These are phyloP conservation scores for Antrozous pallidus DNA, from an alignment of 2,797 vertebrate species.

Conservation along the genomic window DNA sequence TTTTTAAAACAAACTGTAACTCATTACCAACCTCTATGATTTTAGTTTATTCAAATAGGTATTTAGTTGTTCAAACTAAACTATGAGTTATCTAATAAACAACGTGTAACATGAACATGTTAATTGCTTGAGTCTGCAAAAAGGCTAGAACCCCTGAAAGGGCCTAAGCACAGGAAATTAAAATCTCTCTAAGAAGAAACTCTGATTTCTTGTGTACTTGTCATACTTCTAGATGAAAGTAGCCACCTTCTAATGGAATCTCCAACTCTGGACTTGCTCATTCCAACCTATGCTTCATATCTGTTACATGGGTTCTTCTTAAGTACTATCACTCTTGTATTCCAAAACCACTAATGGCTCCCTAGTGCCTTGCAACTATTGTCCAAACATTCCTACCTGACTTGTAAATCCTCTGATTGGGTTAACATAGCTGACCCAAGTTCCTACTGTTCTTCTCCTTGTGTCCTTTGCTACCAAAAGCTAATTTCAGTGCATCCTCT, in stretches of 20 bases:
- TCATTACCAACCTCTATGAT: conserved; percentile 27
- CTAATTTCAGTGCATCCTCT: neutral
- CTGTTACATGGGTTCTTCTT: neutral
- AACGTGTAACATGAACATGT: neutral
- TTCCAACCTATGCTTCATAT: neutral
- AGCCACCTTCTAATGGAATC: neutral
- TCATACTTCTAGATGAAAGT: neutral
- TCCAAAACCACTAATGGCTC: neutral
- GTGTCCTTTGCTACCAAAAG: neutral
- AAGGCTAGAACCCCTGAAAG: conserved; percentile 2
- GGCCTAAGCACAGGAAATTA: neutral
- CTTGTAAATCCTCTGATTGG: neutral
- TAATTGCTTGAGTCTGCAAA: conserved; percentile 24
- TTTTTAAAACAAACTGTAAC: conserved; percentile 59
- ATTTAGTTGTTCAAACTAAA: conserved; percentile 44
- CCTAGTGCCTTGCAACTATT: neutral
- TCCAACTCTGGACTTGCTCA: neutral
- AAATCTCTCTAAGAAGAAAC: neutral
- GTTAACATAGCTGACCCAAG: neutral
- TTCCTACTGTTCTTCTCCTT: neutral
- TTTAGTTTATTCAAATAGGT: conserved; percentile 30
- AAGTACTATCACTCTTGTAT: neutral
- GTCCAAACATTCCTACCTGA: neutral
- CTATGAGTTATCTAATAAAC: conserved; percentile 44
- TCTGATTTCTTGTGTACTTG: neutral